Percentiles rank a stretch among this genome's conserved stretches.
phyloP scores from a whole-genome alignment of 2,888 invertebrate genomes.

The Nomada hirtipes region DNA sequence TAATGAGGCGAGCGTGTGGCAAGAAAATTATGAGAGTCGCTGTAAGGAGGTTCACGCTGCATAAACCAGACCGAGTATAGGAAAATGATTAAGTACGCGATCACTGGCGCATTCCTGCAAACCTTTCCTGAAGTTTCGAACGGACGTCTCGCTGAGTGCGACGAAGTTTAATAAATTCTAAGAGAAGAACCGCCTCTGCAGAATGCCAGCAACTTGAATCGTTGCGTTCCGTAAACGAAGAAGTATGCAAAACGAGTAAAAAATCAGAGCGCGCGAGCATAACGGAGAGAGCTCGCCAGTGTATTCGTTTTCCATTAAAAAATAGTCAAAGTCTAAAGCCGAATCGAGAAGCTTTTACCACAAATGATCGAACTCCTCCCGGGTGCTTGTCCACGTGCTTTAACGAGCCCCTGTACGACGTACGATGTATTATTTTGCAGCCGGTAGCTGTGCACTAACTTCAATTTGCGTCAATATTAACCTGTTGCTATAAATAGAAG shows the following conservation, averaged over 20 bases:
- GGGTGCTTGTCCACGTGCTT: not conserved
- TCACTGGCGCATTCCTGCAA: not conserved
- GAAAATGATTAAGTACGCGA: not conserved
- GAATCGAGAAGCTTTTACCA: slow-evolving; percentile 3
- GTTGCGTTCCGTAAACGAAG: slow-evolving; percentile 1
- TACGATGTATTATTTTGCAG: not conserved
- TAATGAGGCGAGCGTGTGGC: not conserved
- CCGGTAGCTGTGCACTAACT: not conserved
- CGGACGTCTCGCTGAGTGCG: not conserved
- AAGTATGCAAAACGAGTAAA: not conserved
- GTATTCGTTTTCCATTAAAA: not conserved
- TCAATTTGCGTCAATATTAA: slow-evolving; percentile 7
- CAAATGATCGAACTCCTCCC: not conserved
- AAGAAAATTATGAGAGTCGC: not conserved
- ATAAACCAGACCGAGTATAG: not conserved
- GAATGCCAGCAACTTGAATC: slow-evolving; percentile 5
- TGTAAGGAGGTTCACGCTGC: not conserved
- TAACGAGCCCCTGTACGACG: not conserved
- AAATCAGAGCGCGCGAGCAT: not conserved
- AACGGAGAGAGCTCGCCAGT: not conserved
- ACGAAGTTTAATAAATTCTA: slow-evolving; percentile 24
- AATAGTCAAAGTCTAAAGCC: not conserved
- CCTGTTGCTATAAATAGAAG: slow-evolving; percentile 9
- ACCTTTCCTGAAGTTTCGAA: slow-evolving; percentile 18
- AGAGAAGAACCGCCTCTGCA: not conserved